Base-by-base conservation (phyloP, 1,140 invertebrate species). In the Heterodera schachtii region DNA sequence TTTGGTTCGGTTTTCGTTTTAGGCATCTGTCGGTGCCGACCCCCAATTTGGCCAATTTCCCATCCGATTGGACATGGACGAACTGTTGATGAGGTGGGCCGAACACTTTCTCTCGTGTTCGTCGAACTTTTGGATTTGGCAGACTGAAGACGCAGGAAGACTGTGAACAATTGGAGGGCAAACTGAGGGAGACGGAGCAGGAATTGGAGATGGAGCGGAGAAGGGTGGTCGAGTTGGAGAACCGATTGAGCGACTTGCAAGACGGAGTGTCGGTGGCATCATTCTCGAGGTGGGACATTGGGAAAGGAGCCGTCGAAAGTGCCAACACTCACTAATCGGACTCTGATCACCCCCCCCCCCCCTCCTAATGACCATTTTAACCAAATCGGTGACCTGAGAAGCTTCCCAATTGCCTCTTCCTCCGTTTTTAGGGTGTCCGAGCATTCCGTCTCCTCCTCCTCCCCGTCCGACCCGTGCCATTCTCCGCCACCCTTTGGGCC, bases 161-260 rank as follows among this genome's bases (percentile, higher is more conserved):
- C 90, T 91, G 96, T 73, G 75, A 81, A 64, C 71, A 78, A 60
- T 74, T 84, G 41, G 83, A 84, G 73, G 71, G 73, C 64, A 52
- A 82, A 75, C 57, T 83, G 69, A 57, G 9, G n/a, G 74, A 83
- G 21, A 94, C 80, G 3, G 83, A 88, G 47, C 82, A 79, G 47
- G 90, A 96, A 87, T 93, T 95, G 86, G 95, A 97, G 91, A 93
- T 94, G 0, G 94, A 94, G 84, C 94, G 95, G 90, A 93, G 93
- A 74, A 92, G 85, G 52, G 85, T 93, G 78, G 92, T 93, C 44
- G 93, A 94, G 77, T 91, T 95, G 8, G 94, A 96, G 90, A 92
- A 94, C 90, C 87, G 93, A 89, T 91, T 93, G 80, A 92, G 93
- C 87, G 93, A 94, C 90, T 90, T 95, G 41, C 86, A 86, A 92